These are phyloP conservation scores for Porites australiensis DNA, from an alignment of 64 coral and sea anemone genomes.

Conservation along the genomic window DNA sequence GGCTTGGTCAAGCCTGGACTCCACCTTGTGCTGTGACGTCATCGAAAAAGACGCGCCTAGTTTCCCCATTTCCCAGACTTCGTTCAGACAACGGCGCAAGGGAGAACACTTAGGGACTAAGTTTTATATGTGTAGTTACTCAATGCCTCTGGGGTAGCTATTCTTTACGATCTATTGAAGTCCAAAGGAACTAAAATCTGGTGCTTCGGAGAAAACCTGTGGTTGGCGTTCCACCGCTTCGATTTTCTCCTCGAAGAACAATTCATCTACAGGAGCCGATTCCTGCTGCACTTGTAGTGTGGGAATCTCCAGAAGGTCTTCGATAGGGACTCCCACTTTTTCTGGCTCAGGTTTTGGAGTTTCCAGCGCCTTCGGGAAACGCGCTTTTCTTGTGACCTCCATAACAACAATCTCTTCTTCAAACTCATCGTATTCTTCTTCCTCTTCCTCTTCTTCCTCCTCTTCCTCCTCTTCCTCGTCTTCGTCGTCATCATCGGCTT, in stretches of 20 bases:
- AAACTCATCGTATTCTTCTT: slow-evolving; percentile 30
- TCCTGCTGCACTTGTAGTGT: slow-evolving; percentile 1
- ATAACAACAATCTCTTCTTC: slow-evolving; percentile 34
- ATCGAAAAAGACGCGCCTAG: too few relatives aligned
- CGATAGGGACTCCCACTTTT: slow-evolving; percentile 14
- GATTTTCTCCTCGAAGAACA: not conserved
- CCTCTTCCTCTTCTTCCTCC: not conserved
- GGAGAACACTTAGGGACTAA: too few relatives aligned
- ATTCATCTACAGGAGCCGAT: not conserved
- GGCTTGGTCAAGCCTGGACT: too few relatives aligned
- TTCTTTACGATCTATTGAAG: not conserved
- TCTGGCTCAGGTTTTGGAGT: not conserved
- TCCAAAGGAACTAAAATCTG: not conserved
- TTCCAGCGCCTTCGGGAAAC: slow-evolving; percentile 10
- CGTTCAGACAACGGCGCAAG: too few relatives aligned
- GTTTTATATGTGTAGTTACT: too few relatives aligned
- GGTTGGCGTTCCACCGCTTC: not conserved
- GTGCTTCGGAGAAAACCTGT: not conserved
- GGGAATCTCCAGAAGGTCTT: slow-evolving; percentile 10
- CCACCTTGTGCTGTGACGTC: too few relatives aligned
- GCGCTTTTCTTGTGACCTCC: slow-evolving; percentile 18
- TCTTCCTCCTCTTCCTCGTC: slow-evolving; percentile 9
- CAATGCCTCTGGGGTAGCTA: not conserved
- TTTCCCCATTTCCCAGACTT: too few relatives aligned
- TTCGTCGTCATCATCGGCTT: not conserved